phyloP scores from a whole-genome alignment of 2,797 vertebrate genomes.

The Phoebastria nigripes region DNA sequence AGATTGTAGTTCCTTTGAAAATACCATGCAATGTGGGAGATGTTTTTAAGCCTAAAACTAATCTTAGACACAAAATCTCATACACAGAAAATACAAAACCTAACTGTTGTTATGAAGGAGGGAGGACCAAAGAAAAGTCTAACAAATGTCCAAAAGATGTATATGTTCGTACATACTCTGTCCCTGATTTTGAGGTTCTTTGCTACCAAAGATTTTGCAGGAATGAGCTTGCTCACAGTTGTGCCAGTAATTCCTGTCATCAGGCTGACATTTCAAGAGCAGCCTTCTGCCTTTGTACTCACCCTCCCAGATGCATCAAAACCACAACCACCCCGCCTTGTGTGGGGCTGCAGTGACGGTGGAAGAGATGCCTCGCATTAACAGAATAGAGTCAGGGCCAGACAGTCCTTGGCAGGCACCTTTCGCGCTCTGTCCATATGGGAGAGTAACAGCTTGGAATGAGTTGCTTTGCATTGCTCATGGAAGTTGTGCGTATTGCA shows the following conservation, averaged over 20 bases:
- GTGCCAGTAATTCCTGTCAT: background rate
- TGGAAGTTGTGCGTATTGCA: background rate
- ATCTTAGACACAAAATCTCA: background rate
- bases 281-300: background rate
- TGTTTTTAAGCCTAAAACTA: background rate
- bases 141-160: background rate
- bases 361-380: background rate
- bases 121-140: background rate
- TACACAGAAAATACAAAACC: background rate
- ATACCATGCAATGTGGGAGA: background rate
- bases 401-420: background rate
- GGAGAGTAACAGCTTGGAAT: background rate
- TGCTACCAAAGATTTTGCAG: background rate
- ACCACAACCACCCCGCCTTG: rapidly evolving
- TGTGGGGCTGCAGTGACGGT: too few species aligned
- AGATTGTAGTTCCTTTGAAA: background rate
- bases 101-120: background rate
- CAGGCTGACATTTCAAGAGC: background rate
- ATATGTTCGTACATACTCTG: background rate
- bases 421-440: rapidly evolving
- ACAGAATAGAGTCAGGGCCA: background rate
- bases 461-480: background rate
- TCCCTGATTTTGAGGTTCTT: background rate
- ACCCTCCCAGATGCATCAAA: background rate
- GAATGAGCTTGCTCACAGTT: background rate